Percentiles rank a stretch among this genome's conserved stretches.
phyloP scores from a whole-genome alignment of 2,797 vertebrate genomes.

The Sparus aurata region DNA sequence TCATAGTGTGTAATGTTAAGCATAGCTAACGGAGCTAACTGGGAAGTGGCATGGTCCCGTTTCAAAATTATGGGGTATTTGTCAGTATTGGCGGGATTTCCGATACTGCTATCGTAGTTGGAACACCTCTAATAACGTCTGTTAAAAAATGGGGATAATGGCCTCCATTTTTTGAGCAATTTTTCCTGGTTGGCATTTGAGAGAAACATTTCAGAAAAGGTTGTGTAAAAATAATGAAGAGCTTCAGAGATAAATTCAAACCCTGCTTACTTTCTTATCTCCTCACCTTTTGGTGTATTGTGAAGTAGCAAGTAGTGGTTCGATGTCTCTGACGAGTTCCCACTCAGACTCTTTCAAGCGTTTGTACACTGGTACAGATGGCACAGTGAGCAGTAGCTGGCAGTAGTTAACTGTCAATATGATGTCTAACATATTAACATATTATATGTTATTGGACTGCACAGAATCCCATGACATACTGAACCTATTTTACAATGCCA shows the following conservation, averaged over 20 bases:
- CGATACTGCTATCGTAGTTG: no score
- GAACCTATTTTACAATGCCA: conserved; percentile 6
- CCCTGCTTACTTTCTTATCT: no score
- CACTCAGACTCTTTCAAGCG: neutral
- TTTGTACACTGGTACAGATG: neutral
- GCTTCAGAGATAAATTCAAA: neutral
- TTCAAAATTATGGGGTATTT: no score
- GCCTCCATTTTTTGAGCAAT: neutral
- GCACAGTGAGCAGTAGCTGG: neutral
- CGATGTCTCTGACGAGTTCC: neutral
- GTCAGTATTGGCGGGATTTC: no score
- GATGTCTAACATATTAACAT: neutral
- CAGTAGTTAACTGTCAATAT: conserved; percentile 1
- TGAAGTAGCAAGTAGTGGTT: neutral
- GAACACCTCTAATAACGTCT: no score
- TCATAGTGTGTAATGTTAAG: no score
- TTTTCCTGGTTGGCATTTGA: neutral
- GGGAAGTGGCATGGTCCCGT: no score
- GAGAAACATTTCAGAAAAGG: neutral
- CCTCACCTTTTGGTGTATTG: neutral
- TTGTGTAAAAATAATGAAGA: neutral
- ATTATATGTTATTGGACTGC: conserved; percentile 26
- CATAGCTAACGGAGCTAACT: no score
- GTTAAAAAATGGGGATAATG: no score
- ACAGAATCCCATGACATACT: conserved; percentile 5